Percentiles rank a stretch among this genome's conserved stretches.
Evolutionary conservation across 2,113 vertebrate genomes (phyloP).

Genomic region (Pungitius pungitius): DNA sequence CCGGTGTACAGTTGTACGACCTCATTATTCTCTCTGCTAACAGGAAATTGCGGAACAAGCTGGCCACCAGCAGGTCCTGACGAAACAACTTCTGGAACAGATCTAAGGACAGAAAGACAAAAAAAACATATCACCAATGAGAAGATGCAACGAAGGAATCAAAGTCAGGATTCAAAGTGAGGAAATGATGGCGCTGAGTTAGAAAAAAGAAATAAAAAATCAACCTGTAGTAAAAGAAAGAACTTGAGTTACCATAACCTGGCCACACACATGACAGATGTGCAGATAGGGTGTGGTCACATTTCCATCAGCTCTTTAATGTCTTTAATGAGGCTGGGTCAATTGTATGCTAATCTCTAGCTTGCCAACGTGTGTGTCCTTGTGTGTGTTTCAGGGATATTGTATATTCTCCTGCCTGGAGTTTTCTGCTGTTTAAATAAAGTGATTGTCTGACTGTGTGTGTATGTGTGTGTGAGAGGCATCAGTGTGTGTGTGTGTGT

Average conservation of each 20-base stretch:
- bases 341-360: conserved; percentile 34
- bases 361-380: conserved; percentile 1
- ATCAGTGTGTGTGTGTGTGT: conserved; percentile 12
- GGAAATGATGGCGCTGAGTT: neutral
- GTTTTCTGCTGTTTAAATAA: conserved; percentile 21
- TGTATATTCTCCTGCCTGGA: conserved; percentile 14
- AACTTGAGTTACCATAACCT: conserved; percentile 29
- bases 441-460: conserved; percentile 4
- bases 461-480: conserved; percentile 11
- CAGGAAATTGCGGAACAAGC: conserved; percentile 95
- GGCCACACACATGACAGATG: conserved; percentile 3
- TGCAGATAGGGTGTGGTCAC: conserved; percentile 9
- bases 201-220: neutral
- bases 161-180: neutral
- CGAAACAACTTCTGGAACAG: conserved; percentile 98
- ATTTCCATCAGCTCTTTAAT: conserved; percentile 50
- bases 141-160: neutral
- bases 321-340: conserved; percentile 34
- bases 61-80: conserved; percentile 96
- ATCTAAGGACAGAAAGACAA: conserved; percentile 77
- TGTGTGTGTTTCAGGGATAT: conserved; percentile 10
- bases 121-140: conserved; percentile 10
- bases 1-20: conserved; percentile 96
- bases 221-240: conserved; percentile 4
- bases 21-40: conserved; percentile 97